Percentiles rank a stretch among this genome's conserved stretches.
phyloP scores from a whole-genome alignment of 2,888 invertebrate species.

The Pseudococcus longispinus region DNA sequence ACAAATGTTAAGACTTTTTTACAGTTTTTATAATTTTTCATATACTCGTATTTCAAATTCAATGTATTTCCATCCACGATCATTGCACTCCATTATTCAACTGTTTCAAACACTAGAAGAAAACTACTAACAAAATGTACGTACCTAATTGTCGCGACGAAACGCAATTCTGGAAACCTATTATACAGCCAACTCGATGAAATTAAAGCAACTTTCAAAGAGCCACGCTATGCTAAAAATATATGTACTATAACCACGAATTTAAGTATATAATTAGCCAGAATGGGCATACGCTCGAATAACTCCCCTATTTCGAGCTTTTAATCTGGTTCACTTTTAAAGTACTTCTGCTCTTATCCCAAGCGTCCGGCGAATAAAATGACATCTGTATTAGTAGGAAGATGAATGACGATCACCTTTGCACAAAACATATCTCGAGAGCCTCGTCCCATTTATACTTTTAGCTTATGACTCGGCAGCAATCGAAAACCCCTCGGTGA shows the following conservation, averaged over 20 bases:
- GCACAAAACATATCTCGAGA: conserved; percentile 7
- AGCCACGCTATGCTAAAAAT: not conserved
- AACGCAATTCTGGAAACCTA: no score
- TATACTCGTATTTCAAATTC: no score
- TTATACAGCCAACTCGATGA: not conserved
- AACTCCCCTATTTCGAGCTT: conserved; percentile 1
- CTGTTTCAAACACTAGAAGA: no score
- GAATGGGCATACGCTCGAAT: conserved; percentile 1
- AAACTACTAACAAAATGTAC: no score
- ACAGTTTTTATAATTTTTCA: no score
- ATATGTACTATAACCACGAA: not conserved
- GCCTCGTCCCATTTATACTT: conserved; percentile 10
- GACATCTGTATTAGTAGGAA: conserved; percentile 40
- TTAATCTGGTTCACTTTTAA: conserved; percentile 22
- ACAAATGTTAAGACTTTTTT: no score
- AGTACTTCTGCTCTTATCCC: not conserved
- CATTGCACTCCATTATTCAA: no score
- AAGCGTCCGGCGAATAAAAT: not conserved
- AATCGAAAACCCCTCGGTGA: not conserved
- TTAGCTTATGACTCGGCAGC: not conserved
- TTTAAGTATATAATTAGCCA: not conserved
- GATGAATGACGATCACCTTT: conserved; percentile 32
- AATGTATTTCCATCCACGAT: no score
- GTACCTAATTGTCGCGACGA: no score
- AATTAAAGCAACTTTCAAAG: not conserved